Conservation (phyloP, 2,888 invertebrate genomes). For the Xiphydria camelus region DNA sequence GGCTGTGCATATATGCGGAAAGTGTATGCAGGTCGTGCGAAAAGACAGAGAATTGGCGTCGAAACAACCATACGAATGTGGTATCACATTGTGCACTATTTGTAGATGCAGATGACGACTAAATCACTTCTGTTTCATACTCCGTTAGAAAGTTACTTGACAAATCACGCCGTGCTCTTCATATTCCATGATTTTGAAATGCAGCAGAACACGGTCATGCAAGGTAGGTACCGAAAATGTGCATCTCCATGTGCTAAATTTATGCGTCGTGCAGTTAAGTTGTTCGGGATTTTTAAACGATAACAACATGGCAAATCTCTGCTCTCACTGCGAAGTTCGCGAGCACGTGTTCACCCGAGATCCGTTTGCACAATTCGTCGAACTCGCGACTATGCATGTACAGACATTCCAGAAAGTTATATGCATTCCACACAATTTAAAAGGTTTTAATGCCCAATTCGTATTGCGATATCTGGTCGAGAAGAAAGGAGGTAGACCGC, state of each 20-base stretch:
- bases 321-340: background rate
- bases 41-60: too few relatives aligned
- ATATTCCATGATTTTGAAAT: background rate
- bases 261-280: background rate
- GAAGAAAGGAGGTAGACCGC: slow-evolving; percentile 10
- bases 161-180: background rate
- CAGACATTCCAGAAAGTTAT: background rate
- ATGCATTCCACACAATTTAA: slow-evolving; percentile 17
- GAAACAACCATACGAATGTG: too few relatives aligned
- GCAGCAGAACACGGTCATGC: background rate
- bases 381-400: too few relatives aligned
- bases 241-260: background rate
- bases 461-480: slow-evolving; percentile 15
- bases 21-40: too few relatives aligned
- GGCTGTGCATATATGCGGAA: too few relatives aligned
- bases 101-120: too few relatives aligned
- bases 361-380: background rate
- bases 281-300: background rate
- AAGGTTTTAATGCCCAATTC: slow-evolving; percentile 20
- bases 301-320: background rate
- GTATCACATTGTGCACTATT: too few relatives aligned
- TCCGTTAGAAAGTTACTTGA: too few relatives aligned
- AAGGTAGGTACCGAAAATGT: background rate
- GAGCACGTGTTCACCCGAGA: background rate
- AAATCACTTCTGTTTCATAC: too few relatives aligned